Evolutionary conservation across 2,113 vertebrate genomes (phyloP).

Genomic region (Gadus macrocephalus): DNA sequence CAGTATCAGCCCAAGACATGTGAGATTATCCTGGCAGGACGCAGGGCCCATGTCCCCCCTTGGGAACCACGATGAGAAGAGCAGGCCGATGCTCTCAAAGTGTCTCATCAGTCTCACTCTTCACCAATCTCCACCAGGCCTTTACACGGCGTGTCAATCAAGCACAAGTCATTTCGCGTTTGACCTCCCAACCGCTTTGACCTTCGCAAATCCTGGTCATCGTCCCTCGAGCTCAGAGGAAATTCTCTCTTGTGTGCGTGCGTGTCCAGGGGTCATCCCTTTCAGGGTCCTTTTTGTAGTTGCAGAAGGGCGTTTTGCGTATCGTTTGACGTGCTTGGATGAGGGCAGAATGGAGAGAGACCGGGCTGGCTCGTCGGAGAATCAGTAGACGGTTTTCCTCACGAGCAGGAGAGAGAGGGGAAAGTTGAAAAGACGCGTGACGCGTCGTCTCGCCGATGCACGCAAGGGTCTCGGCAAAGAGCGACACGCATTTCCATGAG

Average conservation of each 20-base stretch:
- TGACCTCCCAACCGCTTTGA: conserved; percentile 41
- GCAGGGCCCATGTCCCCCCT: conserved; percentile 34
- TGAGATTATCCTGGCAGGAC: conserved; percentile 40
- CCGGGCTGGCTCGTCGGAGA: no score
- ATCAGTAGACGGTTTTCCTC: no score
- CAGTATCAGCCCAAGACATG: conserved; percentile 39
- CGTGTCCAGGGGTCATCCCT: conserved; percentile 19
- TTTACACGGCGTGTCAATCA: conserved; percentile 40
- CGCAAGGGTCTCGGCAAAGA: conserved; percentile 18
- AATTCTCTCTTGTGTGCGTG: conserved; percentile 27
- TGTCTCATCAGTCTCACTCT: conserved; percentile 46
- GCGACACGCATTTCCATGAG: conserved; percentile 1
- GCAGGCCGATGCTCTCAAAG: conserved; percentile 38
- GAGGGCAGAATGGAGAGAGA: no score
- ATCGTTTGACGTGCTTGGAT: no score
- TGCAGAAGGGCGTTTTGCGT: no score
- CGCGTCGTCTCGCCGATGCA: not conserved
- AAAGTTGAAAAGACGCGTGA: not conserved
- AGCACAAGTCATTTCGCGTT: conserved; percentile 37
- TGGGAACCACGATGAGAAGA: conserved; percentile 46
- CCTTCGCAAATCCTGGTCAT: conserved; percentile 35
- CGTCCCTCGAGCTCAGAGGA: not conserved
- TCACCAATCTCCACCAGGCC: conserved; percentile 38
- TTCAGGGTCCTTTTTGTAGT: not conserved
- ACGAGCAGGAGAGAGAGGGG: not conserved